These are phyloP conservation scores for Bufotes viridis DNA, from an alignment of 2,797 vertebrate species.

Conservation along the genomic window DNA sequence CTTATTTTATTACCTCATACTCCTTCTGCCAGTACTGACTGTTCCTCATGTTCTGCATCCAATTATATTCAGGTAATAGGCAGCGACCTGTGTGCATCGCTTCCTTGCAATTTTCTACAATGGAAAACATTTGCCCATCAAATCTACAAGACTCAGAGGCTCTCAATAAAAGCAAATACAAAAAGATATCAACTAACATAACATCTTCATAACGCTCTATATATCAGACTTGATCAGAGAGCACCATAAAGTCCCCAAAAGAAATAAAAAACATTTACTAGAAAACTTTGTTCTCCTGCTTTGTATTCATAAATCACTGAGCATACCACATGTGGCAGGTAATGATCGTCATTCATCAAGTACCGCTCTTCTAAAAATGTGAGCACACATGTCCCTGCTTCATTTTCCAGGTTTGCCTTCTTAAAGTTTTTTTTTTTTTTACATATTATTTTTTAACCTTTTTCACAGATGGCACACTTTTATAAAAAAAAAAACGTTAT, in stretches of 20 bases:
- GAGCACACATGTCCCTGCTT: background rate
- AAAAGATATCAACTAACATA: background rate
- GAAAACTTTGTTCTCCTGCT: no score
- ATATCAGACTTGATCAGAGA: background rate
- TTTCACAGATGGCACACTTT: background rate
- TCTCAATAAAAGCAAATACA: background rate
- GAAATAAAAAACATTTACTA: background rate
- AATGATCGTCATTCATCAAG: background rate
- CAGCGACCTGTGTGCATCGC: background rate
- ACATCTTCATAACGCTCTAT: background rate
- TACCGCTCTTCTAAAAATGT: background rate
- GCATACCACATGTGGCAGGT: no score
- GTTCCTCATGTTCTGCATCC: background rate
- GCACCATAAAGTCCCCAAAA: background rate
- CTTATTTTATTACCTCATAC: background rate
- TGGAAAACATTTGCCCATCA: constrained; percentile 1
- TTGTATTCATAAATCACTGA: no score
- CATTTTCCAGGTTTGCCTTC: background rate
- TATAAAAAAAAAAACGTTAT: background rate
- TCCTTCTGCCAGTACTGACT: background rate
- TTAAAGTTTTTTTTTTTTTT: background rate
- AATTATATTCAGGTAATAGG: background rate
- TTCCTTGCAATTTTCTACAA: background rate
- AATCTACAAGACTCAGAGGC: background rate
- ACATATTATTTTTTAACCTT: background rate